These are phyloP conservation scores for Caenorhabditis imperialis DNA, from an alignment of 2,888 invertebrate genomes.

Conservation along the genomic window DNA sequence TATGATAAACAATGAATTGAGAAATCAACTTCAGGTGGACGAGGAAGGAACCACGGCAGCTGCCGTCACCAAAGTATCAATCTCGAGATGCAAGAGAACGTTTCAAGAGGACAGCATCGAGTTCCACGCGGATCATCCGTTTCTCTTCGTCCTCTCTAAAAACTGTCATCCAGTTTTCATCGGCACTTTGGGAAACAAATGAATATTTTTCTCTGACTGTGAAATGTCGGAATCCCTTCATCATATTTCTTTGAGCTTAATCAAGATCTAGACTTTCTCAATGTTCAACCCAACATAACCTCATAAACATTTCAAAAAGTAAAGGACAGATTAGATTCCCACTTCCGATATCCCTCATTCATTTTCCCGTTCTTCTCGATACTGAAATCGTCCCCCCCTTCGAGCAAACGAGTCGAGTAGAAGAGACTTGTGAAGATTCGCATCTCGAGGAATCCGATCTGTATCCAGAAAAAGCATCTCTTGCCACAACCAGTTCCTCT, in stretches of 20 bases:
- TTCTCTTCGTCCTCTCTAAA: constrained; percentile 49
- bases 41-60: constrained; percentile 68
- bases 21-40: constrained; percentile 48
- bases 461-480: constrained; percentile 14
- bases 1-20: not conserved
- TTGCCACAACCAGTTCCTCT: constrained; percentile 2
- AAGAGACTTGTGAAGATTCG: constrained; percentile 32
- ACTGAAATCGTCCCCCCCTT: constrained; percentile 1
- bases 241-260: too few relatives aligned
- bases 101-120: not conserved
- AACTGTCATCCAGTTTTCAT: constrained; percentile 27
- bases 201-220: not conserved
- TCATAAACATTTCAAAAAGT: too few relatives aligned
- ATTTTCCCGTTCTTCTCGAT: too few relatives aligned
- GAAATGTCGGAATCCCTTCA: too few relatives aligned
- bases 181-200: constrained; percentile 2
- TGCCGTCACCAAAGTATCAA: constrained; percentile 54
- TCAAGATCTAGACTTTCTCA: too few relatives aligned
- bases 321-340: too few relatives aligned
- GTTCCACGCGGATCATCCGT: constrained; percentile 65
- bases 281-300: too few relatives aligned
- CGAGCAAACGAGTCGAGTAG: constrained; percentile 3
- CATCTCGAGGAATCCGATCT: constrained; percentile 19
- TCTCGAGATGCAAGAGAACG: constrained; percentile 26
- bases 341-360: too few relatives aligned